Conservation (phyloP, 2,888 invertebrate species). For the Hyppa rectilinea region DNA sequence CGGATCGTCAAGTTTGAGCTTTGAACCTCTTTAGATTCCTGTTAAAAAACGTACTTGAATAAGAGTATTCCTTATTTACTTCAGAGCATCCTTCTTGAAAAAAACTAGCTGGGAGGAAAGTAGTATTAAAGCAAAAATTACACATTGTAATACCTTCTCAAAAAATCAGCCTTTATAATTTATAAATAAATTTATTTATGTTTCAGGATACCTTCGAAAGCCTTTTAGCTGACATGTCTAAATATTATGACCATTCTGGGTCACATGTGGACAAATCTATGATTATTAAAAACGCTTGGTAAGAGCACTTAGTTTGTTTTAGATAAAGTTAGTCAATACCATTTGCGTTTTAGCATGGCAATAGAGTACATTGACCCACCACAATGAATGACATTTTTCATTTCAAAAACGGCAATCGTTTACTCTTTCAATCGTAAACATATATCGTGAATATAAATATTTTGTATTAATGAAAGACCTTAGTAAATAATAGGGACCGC, state of each 20-base stretch:
- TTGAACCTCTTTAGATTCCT: neutral
- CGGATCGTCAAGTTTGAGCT: neutral
- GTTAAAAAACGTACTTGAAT: neutral
- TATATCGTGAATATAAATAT: neutral
- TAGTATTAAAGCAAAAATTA: neutral
- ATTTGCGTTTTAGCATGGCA: neutral
- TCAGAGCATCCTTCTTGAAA: neutral
- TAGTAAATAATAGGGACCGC: too few relatives aligned
- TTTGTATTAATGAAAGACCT: neutral
- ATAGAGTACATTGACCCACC: neutral
- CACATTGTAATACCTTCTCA: neutral
- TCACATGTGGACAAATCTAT: constrained; percentile 85
- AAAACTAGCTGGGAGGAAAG: neutral
- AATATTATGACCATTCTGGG: constrained; percentile 83
- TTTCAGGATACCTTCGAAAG: constrained; percentile 85
- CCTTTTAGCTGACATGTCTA: constrained; percentile 88
- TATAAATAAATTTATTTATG: neutral
- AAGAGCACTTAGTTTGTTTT: constrained; percentile 61
- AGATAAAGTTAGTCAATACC: neutral
- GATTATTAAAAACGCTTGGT: constrained; percentile 87
- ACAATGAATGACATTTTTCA: neutral
- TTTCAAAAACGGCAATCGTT: neutral
- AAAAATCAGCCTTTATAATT: neutral
- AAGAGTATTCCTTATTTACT: neutral
- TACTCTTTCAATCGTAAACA: neutral